A percentile compares a stretch with the other conserved stretches of the same genome.
Conservation (phyloP, 37 sponge, comb jelly and placozoan genomes). For the Aphrocallistes beatrix region DNA sequence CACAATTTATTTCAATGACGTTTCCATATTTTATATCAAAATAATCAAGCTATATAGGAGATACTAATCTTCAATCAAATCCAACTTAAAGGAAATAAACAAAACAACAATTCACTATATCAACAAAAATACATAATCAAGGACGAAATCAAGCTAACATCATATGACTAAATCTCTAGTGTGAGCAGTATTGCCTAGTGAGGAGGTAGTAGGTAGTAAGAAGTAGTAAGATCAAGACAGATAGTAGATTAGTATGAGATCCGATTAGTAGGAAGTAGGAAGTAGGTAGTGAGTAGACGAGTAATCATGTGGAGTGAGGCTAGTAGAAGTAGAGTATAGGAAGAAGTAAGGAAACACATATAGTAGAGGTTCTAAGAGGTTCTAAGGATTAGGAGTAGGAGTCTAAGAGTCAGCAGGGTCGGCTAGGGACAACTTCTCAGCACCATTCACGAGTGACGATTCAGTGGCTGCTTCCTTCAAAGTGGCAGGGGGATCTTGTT, state of each 20-base stretch:
- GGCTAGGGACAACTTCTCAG: background rate
- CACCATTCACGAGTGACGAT: background rate
- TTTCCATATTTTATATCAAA: background rate
- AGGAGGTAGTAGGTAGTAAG: background rate
- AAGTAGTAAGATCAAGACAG: too few species aligned
- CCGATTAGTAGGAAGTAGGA: background rate
- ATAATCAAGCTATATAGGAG: background rate
- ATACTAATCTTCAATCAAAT: slow-evolving; percentile 12
- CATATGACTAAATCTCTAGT: background rate
- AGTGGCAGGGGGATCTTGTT: background rate
- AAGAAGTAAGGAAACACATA: background rate
- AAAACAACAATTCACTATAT: slow-evolving; percentile 18
- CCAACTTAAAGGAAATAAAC: background rate
- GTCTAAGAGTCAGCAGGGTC: background rate
- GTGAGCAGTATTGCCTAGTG: background rate
- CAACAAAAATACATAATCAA: slow-evolving; percentile 19
- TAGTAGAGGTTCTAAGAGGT: background rate
- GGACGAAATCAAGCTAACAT: background rate
- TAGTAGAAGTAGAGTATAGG: background rate
- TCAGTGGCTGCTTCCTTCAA: background rate
- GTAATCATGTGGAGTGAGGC: background rate
- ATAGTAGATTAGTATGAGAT: background rate
- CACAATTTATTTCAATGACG: too few species aligned
- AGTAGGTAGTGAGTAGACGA: background rate
- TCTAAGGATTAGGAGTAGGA: background rate